phyloP scores from a whole-genome alignment of 2,113 vertebrate genomes.

The Ibidorhyncha struthersii region DNA sequence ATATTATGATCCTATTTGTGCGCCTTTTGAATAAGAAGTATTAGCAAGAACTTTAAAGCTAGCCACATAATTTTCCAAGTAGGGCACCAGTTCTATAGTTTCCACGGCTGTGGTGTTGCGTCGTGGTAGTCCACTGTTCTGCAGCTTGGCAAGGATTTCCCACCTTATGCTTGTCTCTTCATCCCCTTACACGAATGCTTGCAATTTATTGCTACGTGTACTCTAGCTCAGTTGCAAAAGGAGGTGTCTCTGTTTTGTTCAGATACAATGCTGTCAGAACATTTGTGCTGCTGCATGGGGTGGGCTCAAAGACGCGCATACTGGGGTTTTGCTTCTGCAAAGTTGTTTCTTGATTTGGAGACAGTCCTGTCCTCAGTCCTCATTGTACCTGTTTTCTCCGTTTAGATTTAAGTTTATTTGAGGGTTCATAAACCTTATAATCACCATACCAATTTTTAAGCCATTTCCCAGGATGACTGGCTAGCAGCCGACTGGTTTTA shows the following conservation, averaged over 20 bases:
- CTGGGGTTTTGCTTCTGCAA: background rate
- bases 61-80: background rate
- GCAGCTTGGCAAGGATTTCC: background rate
- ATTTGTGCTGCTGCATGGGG: background rate
- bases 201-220: background rate
- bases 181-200: background rate
- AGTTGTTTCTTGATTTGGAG: background rate
- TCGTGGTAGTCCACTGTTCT: background rate
- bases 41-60: background rate
- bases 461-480: background rate
- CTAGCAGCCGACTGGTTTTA: background rate
- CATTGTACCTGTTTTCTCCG: background rate
- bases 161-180: background rate
- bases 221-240: background rate
- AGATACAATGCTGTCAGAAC: background rate
- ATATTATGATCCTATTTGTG: background rate
- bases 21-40: background rate
- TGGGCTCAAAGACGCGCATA: background rate
- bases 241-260: background rate
- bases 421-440: background rate
- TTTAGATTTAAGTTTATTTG: background rate
- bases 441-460: background rate
- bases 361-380: background rate
- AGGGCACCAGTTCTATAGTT: background rate
- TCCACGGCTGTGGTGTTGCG: background rate